Evolutionary conservation across 2,113 vertebrate species (phyloP).

Genomic region (Pterocles orientalis): DNA sequence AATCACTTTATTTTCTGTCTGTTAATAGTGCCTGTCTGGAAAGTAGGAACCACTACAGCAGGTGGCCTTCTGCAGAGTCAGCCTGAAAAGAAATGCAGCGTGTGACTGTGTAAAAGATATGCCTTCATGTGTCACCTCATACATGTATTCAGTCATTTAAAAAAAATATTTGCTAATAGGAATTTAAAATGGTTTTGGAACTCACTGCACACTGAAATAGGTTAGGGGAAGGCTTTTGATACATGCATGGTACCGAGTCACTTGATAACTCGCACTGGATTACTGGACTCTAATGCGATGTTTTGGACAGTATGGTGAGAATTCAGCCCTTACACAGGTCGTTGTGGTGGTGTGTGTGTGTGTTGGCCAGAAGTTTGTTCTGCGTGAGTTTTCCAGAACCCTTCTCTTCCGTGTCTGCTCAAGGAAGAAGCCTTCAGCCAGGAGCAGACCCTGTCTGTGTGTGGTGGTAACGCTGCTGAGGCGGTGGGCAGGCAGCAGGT

Average conservation of each 20-base stretch:
- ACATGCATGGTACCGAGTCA: background rate
- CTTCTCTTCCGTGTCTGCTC: background rate
- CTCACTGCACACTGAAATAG: background rate
- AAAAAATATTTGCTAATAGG: background rate
- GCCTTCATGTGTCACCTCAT: background rate
- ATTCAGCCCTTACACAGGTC: fast-evolving
- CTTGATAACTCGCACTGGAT: background rate
- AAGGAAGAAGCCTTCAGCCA: background rate
- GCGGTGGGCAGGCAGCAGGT: background rate
- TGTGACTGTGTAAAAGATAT: background rate
- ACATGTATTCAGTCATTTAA: background rate
- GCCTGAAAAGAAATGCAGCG: background rate
- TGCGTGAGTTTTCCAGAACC: background rate
- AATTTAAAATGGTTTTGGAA: background rate
- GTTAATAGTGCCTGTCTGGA: background rate
- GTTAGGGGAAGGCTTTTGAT: background rate
- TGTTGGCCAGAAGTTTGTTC: background rate
- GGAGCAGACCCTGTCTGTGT: fast-evolving
- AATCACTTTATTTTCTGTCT: background rate
- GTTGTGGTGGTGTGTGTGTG: background rate
- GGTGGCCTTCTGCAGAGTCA: background rate
- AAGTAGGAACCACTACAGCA: background rate
- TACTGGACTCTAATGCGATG: fast-evolving
- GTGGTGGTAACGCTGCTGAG: background rate
- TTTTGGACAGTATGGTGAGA: fast-evolving